Base-by-base conservation (phyloP, 2,797 vertebrate genomes). In the Arrhamphus sclerolepis region DNA sequence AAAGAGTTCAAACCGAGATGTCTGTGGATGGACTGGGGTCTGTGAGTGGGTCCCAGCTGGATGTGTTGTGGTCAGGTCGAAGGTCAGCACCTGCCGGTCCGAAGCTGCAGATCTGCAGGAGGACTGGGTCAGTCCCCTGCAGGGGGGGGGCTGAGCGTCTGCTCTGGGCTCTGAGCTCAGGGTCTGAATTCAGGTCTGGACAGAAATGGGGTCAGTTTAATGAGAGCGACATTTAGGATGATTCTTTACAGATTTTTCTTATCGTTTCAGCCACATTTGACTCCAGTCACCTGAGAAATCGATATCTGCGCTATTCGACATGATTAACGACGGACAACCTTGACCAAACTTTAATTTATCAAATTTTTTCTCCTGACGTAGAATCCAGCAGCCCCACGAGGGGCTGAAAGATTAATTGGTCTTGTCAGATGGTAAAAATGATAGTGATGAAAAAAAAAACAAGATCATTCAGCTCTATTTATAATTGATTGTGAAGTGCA, bases 21-120 rank as follows among this genome's bases (percentile, higher is more conserved):
- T n/a, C n/a, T n/a, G n/a, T n/a, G n/a, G 18, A n/a, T 18, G 51
- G 31, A 20, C 46, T 34, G 52, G 44, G 66, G 54, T n/a, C 48
- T 40, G 19, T 11, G 46, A 43, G 40, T 0, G 4, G n/a, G 57
- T 51, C 56, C 26, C 57, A 55, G 58, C 64, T 56, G 71, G 63
- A 46, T 21, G 39, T 9, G 53, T 21, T 40, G 49, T n/a, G 24
- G 62, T 64, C 9, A 1, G 31, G 24, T 67, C 62, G 69, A 66
- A 66, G 60, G 60, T 62, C 59, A 46, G 17, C 11, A 62, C 48
- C 59, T 52, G 16, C 19, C 29, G 29, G 29, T 31, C 26, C 26
- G 26, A 28, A 28, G 26, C 26, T 28, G 26, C 7, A 7, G 26
- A 3, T 11, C 31, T 34, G 31, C 31, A 34, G 31, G 31, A 34